Conservation (phyloP, 2,888 invertebrate species). For the Deilephila porcellus region DNA sequence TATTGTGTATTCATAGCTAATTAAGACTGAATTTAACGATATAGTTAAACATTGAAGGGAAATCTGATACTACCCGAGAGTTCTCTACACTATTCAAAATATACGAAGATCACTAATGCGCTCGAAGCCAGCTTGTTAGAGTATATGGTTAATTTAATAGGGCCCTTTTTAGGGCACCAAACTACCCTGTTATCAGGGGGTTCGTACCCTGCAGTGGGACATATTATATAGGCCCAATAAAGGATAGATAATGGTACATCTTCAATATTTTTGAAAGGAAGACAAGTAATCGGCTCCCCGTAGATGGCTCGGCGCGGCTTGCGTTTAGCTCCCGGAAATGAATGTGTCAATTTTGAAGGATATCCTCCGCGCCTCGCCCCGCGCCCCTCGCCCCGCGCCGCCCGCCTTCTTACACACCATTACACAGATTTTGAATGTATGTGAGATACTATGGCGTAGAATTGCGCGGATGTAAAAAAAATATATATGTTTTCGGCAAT, state of each 20-base stretch:
- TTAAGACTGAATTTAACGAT: no score
- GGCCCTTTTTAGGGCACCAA: no score
- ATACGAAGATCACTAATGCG: no score
- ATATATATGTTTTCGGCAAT: background rate
- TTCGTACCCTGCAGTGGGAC: no score
- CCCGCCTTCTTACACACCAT: background rate
- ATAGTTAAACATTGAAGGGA: no score
- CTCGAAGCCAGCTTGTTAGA: no score
- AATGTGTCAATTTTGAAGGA: slow-evolving; percentile 26
- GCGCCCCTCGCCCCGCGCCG: slow-evolving; percentile 7
- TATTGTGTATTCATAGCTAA: no score
- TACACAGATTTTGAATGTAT: background rate
- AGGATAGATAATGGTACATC: background rate
- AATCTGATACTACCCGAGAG: no score
- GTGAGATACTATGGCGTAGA: background rate
- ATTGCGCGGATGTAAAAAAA: background rate
- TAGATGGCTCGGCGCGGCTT: background rate
- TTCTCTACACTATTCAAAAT: no score
- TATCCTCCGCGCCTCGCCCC: slow-evolving; percentile 12
- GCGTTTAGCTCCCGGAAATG: slow-evolving; percentile 20
- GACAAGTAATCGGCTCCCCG: background rate
- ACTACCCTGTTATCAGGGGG: no score
- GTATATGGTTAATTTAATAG: no score
- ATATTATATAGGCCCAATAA: no score
- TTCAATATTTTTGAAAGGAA: background rate